Base-by-base conservation (phyloP, 2,888 invertebrate genomes). In the Spodoptera picta region DNA sequence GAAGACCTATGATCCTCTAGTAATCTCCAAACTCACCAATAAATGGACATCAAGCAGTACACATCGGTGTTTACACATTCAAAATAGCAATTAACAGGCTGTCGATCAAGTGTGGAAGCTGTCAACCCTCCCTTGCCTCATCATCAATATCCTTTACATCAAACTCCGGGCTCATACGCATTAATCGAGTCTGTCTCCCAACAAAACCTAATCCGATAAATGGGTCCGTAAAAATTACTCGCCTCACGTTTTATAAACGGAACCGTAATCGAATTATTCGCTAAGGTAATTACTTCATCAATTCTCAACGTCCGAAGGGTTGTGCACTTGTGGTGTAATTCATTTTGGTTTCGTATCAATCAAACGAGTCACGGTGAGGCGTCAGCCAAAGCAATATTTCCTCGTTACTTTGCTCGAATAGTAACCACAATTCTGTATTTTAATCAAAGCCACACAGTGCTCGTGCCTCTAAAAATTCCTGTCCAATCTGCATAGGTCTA, bases 31-130 rank as follows among this genome's bases (percentile, higher is more conserved):
- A 54, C 48, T 52, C 7, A 24, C 47, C 58, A 69, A 65, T 63
- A 65, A 65, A 62, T 66, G 55, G 58, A 66, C 60, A 60, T 52
- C 53, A 55, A 54, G 14, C 49, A 9, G 11, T 48, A 58, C 46
- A 60, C 55, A 68, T 60, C 51, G 41, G 65, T 71, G 73, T 73
- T 74, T 77, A 74, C 73, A 70, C 74, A 77, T 77, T 76, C 83
- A 79, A 80, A 80, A 77, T 75, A 77, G 82, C 84, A 86, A 87
- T 87, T 87, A 87, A 83, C 76, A 73, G 68, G 60, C 81, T 65
- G 82, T 85, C 86, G 69, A 87, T 87, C 86, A 86, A 79, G 69
- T 63, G 73, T 58, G 71, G 54, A 63, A 69, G 64, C 82, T 79
- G 77, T 68, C 78, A 69, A 69, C 69, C 68, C 75, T 64, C 66